Conservation (phyloP, 1,140 invertebrate species). For the Spodoptera frugiperda region DNA sequence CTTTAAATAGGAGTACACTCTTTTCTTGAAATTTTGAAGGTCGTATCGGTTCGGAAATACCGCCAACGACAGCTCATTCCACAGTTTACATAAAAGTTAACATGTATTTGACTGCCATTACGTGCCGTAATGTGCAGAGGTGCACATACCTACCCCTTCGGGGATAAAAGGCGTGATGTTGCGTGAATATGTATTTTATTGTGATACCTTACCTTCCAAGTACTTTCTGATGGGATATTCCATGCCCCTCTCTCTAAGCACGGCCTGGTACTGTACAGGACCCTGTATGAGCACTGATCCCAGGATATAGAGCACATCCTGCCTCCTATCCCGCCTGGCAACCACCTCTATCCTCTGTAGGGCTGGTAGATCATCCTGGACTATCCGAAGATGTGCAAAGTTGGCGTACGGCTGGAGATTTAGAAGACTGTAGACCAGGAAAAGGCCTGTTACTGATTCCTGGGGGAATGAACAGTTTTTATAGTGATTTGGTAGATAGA, state of each 20-base stretch:
- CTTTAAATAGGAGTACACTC: no score
- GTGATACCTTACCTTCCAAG: constrained; percentile 74
- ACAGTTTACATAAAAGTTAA: no score
- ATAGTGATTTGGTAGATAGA: no score
- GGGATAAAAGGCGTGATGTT: no score
- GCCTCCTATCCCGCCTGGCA: constrained; percentile 60
- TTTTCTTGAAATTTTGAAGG: no score
- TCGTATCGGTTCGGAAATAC: no score
- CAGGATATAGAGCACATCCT: constrained; percentile 73
- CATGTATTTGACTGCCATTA: no score
- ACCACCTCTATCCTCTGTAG: constrained; percentile 64
- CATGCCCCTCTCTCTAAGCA: constrained; percentile 68
- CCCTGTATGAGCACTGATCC: constrained; percentile 64
- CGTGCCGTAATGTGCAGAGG: no score
- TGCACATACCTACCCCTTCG: no score
- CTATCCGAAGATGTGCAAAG: constrained; percentile 65
- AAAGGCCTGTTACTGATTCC: constrained; percentile 72
- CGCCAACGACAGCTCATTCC: no score
- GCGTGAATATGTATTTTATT: no score
- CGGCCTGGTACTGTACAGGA: constrained; percentile 64
- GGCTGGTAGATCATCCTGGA: constrained; percentile 63
- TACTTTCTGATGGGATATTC: constrained; percentile 68
- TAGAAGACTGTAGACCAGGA: constrained; percentile 69
- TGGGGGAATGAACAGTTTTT: constrained; percentile 48
- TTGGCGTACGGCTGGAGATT: constrained; percentile 67